Evolutionary conservation across 1,140 invertebrate species (phyloP), one percentile per base, ranked within the genome.

Genomic region (Sinella curviseta): DNA sequence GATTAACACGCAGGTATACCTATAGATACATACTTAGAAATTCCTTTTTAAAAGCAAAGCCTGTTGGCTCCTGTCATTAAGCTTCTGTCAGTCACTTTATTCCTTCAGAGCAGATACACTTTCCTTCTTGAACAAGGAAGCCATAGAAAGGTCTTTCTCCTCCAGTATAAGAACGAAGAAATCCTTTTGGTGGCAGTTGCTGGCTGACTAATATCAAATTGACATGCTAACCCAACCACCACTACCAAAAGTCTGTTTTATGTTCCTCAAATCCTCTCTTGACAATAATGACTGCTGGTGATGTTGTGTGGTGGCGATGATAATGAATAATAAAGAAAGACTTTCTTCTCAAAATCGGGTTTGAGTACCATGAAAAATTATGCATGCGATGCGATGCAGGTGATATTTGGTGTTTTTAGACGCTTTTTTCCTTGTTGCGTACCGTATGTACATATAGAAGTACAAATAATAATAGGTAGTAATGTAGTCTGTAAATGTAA

Each of bases 51-150:
- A 65, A 4, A n/a, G 24, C 3, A 65, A 65, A 17, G 57, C 57
- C 57, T 65, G 57, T 65, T 65, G 57, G 57, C 24, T 65, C 8
- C 8, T 48, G 39, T 48, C 39, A 48, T 48, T 65, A 65, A 65
- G 57, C 57, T 4, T 26, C 24, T 65, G 57, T 65, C 57, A 65
- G 24, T 65, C 57, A 65, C 57, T 65, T 26, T 26, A 65, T 48
- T 48, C 39, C 39, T 20, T 48, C 39, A 48, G 39, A 20, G 39
- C n/a, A n/a, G n/a, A n/a, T n/a, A n/a, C n/a, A n/a, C n/a, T n/a
- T n/a, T n/a, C 39, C 20, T 48, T 48, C 39, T 20, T 12, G 20
- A 48, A 20, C 20, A 48, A 65, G 16, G 57, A 65, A 65, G 26
- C 8, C 57, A 17, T 65, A 65, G 14, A 65, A 65, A 65, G 16